A percentile compares a stretch with the other conserved stretches of the same genome.
Evolutionary conservation across 2,888 invertebrate species (phyloP).

Genomic region (Zygogramma bicolorata): DNA sequence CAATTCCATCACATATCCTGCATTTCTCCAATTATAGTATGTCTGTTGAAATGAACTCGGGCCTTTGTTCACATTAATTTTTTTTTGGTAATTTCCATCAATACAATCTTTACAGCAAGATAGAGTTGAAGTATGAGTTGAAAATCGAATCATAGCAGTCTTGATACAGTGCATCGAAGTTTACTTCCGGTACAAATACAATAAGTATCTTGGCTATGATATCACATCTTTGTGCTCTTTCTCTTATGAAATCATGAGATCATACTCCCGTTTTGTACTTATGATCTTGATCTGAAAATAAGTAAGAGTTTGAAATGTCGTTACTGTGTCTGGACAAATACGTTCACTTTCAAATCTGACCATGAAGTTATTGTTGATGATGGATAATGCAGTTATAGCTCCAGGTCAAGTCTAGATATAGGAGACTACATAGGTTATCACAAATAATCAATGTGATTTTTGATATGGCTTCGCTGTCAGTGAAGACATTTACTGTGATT

Average conservation of each 20-base stretch:
- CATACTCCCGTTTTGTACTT: background rate
- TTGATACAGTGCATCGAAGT: background rate
- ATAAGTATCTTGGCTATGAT: background rate
- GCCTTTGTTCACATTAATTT: too few relatives aligned
- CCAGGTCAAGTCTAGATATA: background rate
- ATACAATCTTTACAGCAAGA: too few relatives aligned
- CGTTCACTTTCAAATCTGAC: background rate
- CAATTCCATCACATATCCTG: too few relatives aligned
- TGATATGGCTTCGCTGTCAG: background rate
- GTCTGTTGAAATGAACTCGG: too few relatives aligned
- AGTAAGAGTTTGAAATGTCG: background rate
- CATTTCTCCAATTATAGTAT: too few relatives aligned
- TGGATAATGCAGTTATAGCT: background rate
- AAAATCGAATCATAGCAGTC: background rate
- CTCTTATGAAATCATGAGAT: background rate
- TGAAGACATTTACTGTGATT: background rate
- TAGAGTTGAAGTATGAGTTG: too few relatives aligned
- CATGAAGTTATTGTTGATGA: background rate
- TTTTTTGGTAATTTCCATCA: too few relatives aligned
- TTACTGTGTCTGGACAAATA: background rate
- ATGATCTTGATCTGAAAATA: background rate
- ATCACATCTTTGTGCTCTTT: background rate
- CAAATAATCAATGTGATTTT: background rate
- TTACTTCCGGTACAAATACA: too few relatives aligned
- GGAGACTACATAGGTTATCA: background rate